These are phyloP conservation scores for Coluber constrictor DNA, from an alignment of 2,797 vertebrate species.

Conservation along the genomic window DNA sequence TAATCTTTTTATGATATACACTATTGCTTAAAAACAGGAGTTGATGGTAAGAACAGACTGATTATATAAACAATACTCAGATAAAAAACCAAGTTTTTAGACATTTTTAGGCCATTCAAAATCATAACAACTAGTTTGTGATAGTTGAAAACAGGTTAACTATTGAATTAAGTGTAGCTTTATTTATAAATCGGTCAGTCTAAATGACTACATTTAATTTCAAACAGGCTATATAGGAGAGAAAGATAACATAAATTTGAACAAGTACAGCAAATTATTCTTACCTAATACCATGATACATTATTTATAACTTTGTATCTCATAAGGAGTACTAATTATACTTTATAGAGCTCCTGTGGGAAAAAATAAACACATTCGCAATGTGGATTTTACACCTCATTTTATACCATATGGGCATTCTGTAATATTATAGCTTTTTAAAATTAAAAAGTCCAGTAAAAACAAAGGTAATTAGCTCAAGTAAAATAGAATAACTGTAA, in stretches of 20 bases:
- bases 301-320: slow-evolving; percentile 60
- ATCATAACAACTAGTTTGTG: not conserved
- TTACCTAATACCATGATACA: slow-evolving; percentile 53
- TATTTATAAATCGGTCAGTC: not conserved
- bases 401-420: slow-evolving; percentile 59
- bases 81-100: not conserved
- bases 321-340: slow-evolving; percentile 60
- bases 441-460: slow-evolving; percentile 57
- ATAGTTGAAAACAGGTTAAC: slow-evolving; percentile 17
- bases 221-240: slow-evolving; percentile 31
- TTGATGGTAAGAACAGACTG: not conserved
- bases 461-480: slow-evolving; percentile 60
- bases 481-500: slow-evolving; percentile 56
- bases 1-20: not conserved
- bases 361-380: slow-evolving; percentile 55
- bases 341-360: slow-evolving; percentile 59
- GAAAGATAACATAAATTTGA: slow-evolving; percentile 27
- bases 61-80: not conserved
- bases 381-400: slow-evolving; percentile 64
- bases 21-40: not conserved
- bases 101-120: not conserved
- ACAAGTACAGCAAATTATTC: slow-evolving; percentile 55
- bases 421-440: slow-evolving; percentile 63
- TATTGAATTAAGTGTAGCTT: slow-evolving; percentile 39
- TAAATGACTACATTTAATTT: slow-evolving; percentile 30